phyloP scores from a whole-genome alignment of 2,888 invertebrate species.

The Lasioglossum calceatum region DNA sequence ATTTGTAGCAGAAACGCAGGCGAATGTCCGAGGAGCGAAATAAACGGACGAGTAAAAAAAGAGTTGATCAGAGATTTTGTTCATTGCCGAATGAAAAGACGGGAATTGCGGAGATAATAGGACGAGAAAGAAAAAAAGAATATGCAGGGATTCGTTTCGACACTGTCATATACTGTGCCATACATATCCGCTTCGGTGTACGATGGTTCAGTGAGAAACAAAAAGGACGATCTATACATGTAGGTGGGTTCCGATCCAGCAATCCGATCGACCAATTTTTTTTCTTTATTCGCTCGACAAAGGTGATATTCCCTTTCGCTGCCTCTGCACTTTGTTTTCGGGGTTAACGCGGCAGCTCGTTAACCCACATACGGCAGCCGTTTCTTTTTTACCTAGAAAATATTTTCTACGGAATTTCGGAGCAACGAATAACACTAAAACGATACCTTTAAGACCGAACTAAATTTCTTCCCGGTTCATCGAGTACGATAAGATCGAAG shows the following conservation, averaged over 20 bases:
- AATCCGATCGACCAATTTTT: neutral
- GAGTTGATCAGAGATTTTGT: conserved; percentile 1
- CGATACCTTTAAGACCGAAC: no score
- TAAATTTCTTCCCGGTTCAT: neutral
- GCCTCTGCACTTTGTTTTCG: neutral
- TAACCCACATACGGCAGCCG: neutral
- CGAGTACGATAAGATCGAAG: neutral
- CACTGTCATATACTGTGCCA: conserved; percentile 59
- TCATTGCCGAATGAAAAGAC: neutral
- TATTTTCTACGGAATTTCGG: neutral
- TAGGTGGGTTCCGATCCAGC: neutral
- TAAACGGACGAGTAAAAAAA: neutral
- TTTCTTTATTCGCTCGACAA: conserved; percentile 11
- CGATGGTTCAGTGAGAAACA: conserved; percentile 46
- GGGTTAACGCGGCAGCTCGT: neutral
- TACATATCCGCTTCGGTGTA: conserved; percentile 52
- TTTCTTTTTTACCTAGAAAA: neutral
- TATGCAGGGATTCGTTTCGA: conserved; percentile 18
- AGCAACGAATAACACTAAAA: neutral
- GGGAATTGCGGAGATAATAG: neutral
- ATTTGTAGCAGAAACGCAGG: neutral
- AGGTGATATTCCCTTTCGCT: neutral
- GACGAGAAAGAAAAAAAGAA: neutral
- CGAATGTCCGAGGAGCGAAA: neutral
- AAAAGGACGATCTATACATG: neutral